A percentile compares a stretch with the other conserved stretches of the same genome.
phyloP scores from a whole-genome alignment of 92 coral and sea anemone genomes.

The Parazoanthus darwini region DNA sequence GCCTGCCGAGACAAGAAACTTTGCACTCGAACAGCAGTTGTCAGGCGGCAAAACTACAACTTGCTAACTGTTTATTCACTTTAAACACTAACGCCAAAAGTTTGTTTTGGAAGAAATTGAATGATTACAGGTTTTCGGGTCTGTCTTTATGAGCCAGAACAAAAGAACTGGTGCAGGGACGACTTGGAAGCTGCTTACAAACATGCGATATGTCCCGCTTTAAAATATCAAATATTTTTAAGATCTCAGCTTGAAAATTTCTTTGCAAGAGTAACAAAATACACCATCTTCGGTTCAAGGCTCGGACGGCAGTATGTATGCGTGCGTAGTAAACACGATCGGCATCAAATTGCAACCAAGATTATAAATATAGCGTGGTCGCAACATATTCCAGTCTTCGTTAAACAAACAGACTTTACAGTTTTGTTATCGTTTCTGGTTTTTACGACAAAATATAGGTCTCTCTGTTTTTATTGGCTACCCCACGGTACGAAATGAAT shows the following conservation, averaged over 20 bases:
- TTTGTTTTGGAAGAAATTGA: conserved; percentile 53
- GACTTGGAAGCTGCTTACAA: conserved; percentile 1
- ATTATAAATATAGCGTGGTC: neutral
- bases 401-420: conserved; percentile 26
- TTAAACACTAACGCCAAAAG: neutral
- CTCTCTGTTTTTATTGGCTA: neutral
- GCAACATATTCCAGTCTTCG: neutral
- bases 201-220: conserved; percentile 15
- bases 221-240: conserved; percentile 36
- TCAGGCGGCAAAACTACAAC: neutral
- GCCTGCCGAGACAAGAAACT: conserved; percentile 19
- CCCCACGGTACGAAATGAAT: conserved; percentile 4
- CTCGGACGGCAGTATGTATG: neutral
- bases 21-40: neutral
- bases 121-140: conserved; percentile 64
- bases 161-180: conserved; percentile 64
- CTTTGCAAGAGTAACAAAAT: neutral
- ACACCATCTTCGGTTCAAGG: neutral
- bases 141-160: conserved; percentile 57
- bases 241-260: neutral
- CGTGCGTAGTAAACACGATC: neutral
- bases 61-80: neutral
- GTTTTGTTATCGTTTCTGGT: conserved; percentile 14
- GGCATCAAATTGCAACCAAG: conserved; percentile 10
- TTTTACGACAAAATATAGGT: neutral